Base-by-base conservation (phyloP, 1,140 invertebrate species). In the Leptinotarsa defecta region DNA sequence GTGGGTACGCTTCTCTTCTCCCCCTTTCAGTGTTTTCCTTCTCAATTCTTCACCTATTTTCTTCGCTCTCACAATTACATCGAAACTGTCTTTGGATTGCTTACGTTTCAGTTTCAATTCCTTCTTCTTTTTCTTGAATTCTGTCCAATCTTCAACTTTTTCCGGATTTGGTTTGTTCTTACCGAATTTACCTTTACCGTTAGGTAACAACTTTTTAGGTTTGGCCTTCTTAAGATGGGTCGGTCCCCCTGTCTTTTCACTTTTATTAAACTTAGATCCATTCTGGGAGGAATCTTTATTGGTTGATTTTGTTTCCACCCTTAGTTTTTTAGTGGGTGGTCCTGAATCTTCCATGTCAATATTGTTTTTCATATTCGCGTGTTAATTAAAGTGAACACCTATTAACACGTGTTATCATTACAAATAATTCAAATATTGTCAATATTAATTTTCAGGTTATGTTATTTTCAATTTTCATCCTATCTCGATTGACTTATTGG, bases 21-120 rank as follows among this genome's bases (percentile, higher is more conserved):
- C 89, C 1, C 87, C 86, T 48, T 88, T 87, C 63, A 88, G 87
- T 65, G 88, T 85, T 52, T 87, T 90, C 85, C 89, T 89, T 79
- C 93, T 89, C 34, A 95, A 87, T 75, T 93, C 91, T 84, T 96
- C 95, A 83, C 94, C 92, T 19, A 96, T 88, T 78, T 91, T 86
- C 81, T 96, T 95, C 0, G 92, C 92, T 84, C 91, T 88, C 15
- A 90, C 84, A 13, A 91, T 89, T n/a, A 94, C 85, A 75, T 94
- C 90, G 84, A 91, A 83, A 91, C n/a, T 90, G 81, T 80, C 89
- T 85, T 75, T 88, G 86, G 67, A 90, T 87, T 84, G 80, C 68
- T 88, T 91, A 3, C 91, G 85, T 76, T 91, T 89, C 4, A 88
- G 78, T 77, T 89, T 89, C 1, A 94, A 84, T 71, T 92, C 88